Conservation (phyloP, 1,140 invertebrate genomes). For the Berghia stephanieae region DNA sequence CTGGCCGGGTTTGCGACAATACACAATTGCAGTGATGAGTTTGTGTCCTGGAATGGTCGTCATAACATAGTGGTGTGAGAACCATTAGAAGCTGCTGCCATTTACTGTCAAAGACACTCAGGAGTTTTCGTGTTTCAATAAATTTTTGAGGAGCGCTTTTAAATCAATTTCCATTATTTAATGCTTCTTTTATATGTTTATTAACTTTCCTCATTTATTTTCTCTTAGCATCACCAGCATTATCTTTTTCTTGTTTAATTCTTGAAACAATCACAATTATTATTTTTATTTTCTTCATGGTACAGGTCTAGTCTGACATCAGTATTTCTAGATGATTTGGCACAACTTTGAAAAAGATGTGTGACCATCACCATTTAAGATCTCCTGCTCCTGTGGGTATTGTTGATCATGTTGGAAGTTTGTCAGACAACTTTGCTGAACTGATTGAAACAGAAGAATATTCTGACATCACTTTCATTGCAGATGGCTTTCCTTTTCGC, state of each 20-base stretch:
- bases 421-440: conserved; percentile 80
- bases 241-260: not conserved
- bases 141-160: too few species aligned
- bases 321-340: not conserved
- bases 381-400: conserved; percentile 55
- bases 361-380: conserved; percentile 61
- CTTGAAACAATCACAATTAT: not conserved
- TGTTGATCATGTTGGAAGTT: conserved; percentile 60
- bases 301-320: not conserved
- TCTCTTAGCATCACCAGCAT: not conserved
- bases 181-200: not conserved
- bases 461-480: conserved; percentile 88
- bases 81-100: too few species aligned
- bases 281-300: not conserved
- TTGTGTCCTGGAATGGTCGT: too few species aligned
- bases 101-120: too few species aligned
- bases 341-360: conserved; percentile 44
- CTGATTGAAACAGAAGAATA: conserved; percentile 88
- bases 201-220: not conserved
- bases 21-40: too few species aligned
- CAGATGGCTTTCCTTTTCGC: conserved; percentile 83
- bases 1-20: too few species aligned
- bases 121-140: too few species aligned
- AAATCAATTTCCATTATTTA: not conserved
- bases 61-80: too few species aligned